Base-by-base conservation (phyloP, 2,797 vertebrate genomes). In the Ptychadena robeensis region DNA sequence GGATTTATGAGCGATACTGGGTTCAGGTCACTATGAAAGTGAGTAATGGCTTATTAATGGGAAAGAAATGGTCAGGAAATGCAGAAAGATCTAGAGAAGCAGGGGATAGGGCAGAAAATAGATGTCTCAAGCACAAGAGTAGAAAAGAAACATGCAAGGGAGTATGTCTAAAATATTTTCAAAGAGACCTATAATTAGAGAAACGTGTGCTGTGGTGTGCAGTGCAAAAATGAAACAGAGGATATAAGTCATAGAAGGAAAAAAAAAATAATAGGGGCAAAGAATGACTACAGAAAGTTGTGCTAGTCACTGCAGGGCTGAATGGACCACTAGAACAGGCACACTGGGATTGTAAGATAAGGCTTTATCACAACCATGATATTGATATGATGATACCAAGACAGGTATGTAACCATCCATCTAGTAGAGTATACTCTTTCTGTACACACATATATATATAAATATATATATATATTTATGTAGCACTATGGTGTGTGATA, bases 31-130 rank as follows among this genome's bases (percentile, higher is more conserved):
- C 83, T 5, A 32, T 2, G 57, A 83, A 66, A 65, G 75, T 82
- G 86, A 89, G 70, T 73, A 71, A 82, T 85, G 83, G 82, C 74
- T 86, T 87, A 83, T 86, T 87, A 83, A 87, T 86, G 82, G 80
- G 72, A 70, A 80, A 88, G 71, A 79, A 87, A 86, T 61, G 71
- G 86, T 65, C 83, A 77, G 77, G 80, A 87, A 87, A 70, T 68
- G 10, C 48, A 82, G 71, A 86, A 70, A 65, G 48, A 65, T 80
- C 70, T 22, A 53, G 69, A 0, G 84, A 78, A 82, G 63, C 15
- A 86, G 14, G 78, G 61, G 73, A 79, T 63, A 80, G 66, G 73
- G 28, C 64, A 64, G 59, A 65, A 15, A 72, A 76, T 88, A 73
- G 59, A 71, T 59, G 15, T 27, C 27, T 80, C 75, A 48, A 81